Evolutionary conservation across 2,797 vertebrate genomes (phyloP), one percentile per base, ranked within the genome.

Genomic region (Zenarchopterus dispar): DNA sequence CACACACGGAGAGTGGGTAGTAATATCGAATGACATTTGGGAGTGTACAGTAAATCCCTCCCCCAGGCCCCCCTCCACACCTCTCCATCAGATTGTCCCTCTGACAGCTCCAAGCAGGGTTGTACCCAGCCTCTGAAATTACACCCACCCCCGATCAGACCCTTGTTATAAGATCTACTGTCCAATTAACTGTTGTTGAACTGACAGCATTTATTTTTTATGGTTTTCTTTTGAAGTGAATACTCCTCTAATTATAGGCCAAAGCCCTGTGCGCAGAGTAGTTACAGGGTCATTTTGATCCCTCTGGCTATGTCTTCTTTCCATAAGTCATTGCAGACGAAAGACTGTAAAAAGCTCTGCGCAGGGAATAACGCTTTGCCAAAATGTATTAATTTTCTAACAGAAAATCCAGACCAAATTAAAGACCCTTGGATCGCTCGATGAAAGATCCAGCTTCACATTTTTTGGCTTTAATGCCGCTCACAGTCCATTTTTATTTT

Each of bases 21-120:
- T 70, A 55, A 82, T 77, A 86, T 87, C 81, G 54, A 70, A 70
- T 87, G 75, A 80, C 69, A 49, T 68, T 75, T 69, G 68, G 70
- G 77, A 84, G 72, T 66, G 2, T 75, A 83, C 84, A 77, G 73
- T 83, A 84, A 86, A 87, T 85, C 77, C 80, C 75, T 74, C 77
- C 81, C 84, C 49, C 77, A 56, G 84, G 84, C 73, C 80, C 76
- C 59, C 63, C 80, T 62, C 77, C 61, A 79, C 65, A 58, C 64
- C 74, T 56, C 45, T 62, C 51, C 75, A 46, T 75, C 28, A 6
- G 68, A 82, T 80, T 82, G 79, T 79, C 79, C 72, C 23, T 59
- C 43, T 75, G 67, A 75, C 79, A 80, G 53, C 51, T 80, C 64
- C 48, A 58, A 64, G 69, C 74, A 54, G 45, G 51, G 66, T 64